A percentile compares a stretch with the other conserved stretches of the same genome.
These are phyloP conservation scores for Aspiorhynchus laticeps DNA, from an alignment of 2,113 vertebrate species.

Conservation along the genomic window DNA sequence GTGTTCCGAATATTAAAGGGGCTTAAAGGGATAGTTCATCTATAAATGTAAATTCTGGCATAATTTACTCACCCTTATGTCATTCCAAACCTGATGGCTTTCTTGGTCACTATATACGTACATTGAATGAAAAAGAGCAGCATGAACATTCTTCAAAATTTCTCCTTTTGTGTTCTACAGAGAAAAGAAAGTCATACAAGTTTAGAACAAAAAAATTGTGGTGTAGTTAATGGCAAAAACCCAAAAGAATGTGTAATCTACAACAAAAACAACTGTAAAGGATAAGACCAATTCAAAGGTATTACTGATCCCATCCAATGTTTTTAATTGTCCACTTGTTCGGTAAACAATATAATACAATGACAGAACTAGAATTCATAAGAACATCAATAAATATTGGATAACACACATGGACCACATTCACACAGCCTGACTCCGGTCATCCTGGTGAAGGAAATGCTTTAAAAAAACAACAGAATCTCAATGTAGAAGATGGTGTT, in stretches of 20 bases:
- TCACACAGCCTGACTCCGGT: slow-evolving; percentile 61
- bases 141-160: not conserved
- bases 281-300: slow-evolving; percentile 27
- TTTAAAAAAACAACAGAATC: slow-evolving; percentile 23
- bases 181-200: not conserved
- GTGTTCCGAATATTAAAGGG: no score
- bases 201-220: not conserved
- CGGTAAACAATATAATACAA: slow-evolving; percentile 79
- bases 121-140: not conserved
- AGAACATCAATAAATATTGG: slow-evolving; percentile 78
- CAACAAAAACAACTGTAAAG: slow-evolving; percentile 43
- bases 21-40: not conserved
- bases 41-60: not conserved
- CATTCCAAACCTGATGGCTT: not conserved
- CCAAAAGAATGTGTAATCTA: not conserved
- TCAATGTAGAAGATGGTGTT: slow-evolving; percentile 39
- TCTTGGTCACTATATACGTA: not conserved
- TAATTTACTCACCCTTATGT: not conserved
- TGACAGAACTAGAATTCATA: slow-evolving; percentile 75
- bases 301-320: slow-evolving; percentile 72
- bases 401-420: slow-evolving; percentile 69
- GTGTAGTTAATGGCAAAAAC: not conserved
- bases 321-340: slow-evolving; percentile 77
- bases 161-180: not conserved
- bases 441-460: slow-evolving; percentile 12